phyloP scores from a whole-genome alignment of 2,797 vertebrate species.

The Psittacula echo region DNA sequence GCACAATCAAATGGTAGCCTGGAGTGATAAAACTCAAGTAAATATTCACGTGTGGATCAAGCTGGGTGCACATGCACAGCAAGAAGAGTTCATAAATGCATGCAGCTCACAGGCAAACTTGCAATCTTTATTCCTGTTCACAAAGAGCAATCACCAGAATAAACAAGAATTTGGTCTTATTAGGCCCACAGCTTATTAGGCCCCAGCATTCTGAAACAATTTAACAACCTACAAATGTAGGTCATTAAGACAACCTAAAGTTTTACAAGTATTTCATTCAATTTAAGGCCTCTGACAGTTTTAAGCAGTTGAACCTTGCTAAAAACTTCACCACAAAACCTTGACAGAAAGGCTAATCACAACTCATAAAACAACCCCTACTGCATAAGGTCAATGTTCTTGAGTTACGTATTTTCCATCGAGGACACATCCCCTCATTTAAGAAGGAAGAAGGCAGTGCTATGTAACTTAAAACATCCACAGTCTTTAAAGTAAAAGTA shows the following conservation, averaged over 20 bases:
- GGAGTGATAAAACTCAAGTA: not conserved
- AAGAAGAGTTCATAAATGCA: not conserved
- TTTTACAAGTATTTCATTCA: not conserved
- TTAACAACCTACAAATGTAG: not conserved
- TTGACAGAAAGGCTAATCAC: not conserved
- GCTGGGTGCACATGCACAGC: not conserved
- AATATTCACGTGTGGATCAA: not conserved
- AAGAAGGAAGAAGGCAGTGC: not conserved
- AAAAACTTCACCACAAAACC: not conserved
- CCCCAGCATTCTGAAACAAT: not conserved
- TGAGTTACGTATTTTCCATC: not conserved
- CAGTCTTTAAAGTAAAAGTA: not conserved
- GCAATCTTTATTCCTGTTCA: not conserved
- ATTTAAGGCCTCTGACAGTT: not conserved
- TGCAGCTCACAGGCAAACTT: not conserved
- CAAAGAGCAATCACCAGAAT: not conserved
- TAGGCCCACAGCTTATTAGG: not conserved
- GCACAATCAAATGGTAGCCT: not conserved
- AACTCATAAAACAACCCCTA: not conserved
- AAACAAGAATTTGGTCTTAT: not conserved
- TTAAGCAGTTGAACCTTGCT: not conserved
- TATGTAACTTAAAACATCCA: not conserved
- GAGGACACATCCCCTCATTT: not conserved
- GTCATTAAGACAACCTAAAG: not conserved
- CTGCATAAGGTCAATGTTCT: not conserved